A percentile compares a stretch with the other conserved stretches of the same genome.
Evolutionary conservation across 2,113 vertebrate species (phyloP).

Genomic region (Scopus umbretta): DNA sequence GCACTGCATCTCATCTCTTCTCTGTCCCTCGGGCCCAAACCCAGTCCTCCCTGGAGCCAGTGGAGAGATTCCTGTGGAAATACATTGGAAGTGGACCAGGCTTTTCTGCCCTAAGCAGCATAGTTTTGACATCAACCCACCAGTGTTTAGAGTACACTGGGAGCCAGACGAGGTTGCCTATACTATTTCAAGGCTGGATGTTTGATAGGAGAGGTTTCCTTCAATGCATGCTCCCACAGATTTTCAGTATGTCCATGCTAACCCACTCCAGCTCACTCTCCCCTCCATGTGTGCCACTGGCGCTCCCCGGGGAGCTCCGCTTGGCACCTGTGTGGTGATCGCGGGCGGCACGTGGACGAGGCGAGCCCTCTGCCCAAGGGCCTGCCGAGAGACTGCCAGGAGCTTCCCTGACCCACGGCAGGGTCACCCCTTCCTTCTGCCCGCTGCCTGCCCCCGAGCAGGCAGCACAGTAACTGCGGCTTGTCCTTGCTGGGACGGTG

Average conservation of each 20-base stretch:
- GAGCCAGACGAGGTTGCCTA: not conserved
- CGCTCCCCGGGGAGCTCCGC: not conserved
- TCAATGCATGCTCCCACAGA: not conserved
- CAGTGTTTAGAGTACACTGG: not conserved
- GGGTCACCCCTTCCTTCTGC: not conserved
- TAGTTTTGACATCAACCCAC: not conserved
- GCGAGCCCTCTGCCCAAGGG: not conserved
- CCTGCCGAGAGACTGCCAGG: not conserved
- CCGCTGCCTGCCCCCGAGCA: accelerated
- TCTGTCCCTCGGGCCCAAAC: not conserved
- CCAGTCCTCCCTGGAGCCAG: not conserved
- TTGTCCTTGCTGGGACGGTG: not conserved
- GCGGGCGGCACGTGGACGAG: accelerated
- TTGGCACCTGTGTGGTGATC: not conserved
- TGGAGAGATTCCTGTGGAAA: not conserved
- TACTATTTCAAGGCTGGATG: not conserved
- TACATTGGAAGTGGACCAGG: not conserved
- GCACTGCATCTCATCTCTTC: not conserved
- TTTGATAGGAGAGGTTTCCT: not conserved
- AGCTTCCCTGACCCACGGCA: not conserved
- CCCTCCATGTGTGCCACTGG: not conserved
- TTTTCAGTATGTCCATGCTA: not conserved
- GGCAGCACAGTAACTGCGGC: not conserved
- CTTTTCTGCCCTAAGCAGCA: not conserved
- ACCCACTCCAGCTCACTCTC: not conserved